A percentile compares a stretch with the other conserved stretches of the same genome.
Conservation (phyloP, 2,797 vertebrate species). For the Bucorvus abyssinicus region DNA sequence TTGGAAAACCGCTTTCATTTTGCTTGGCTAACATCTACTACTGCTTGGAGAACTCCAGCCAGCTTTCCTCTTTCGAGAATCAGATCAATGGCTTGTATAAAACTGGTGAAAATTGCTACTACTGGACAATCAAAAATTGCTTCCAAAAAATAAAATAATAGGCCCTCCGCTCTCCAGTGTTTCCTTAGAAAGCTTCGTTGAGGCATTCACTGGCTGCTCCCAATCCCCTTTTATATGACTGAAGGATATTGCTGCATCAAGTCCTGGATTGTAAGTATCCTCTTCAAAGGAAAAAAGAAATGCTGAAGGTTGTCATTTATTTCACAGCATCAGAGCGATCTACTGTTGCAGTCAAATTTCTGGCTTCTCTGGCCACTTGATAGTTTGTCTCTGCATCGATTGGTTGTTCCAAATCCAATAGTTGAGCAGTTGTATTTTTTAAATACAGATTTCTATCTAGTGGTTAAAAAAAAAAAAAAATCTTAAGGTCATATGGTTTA, state of each 20-base stretch:
- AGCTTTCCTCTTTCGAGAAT: background rate
- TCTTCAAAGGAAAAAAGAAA: slow-evolving; percentile 6
- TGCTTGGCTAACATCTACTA: background rate
- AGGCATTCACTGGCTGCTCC: background rate
- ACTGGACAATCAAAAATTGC: background rate
- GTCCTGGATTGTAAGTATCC: background rate
- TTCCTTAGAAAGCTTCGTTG: background rate
- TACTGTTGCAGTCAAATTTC: slow-evolving; percentile 2
- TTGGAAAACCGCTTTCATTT: background rate
- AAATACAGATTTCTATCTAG: slow-evolving; percentile 63
- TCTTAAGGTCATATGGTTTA: slow-evolving; percentile 46
- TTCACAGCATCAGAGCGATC: background rate
- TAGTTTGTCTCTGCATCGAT: background rate
- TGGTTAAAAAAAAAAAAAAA: slow-evolving; percentile 70
- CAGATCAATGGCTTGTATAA: background rate
- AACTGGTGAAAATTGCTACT: background rate
- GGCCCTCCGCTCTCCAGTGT: background rate
- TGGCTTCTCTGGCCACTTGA: background rate
- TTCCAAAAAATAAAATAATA: background rate
- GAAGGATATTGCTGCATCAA: background rate
- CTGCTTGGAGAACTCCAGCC: background rate
- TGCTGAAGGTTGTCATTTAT: background rate
- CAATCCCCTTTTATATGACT: background rate
- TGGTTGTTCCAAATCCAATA: background rate
- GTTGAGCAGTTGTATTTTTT: background rate